Percentiles rank a stretch among this genome's conserved stretches.
phyloP scores from a whole-genome alignment of 2,888 invertebrate species.

The Anoncus sp. region DNA sequence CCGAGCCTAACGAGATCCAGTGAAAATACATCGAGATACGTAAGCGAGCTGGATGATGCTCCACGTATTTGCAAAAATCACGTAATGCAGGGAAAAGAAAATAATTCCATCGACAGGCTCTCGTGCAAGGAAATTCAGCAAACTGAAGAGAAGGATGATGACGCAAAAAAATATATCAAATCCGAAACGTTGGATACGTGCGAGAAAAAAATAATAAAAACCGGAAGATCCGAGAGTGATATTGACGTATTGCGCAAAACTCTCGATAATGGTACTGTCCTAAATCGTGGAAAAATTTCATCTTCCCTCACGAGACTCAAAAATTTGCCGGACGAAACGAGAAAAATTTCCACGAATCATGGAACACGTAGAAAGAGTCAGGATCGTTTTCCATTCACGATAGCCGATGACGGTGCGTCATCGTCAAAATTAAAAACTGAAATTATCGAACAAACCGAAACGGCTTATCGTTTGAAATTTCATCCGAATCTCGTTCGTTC shows the following conservation, averaged over 20 bases:
- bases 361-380: constrained; percentile 61
- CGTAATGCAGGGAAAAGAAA: background rate
- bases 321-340: constrained; percentile 29
- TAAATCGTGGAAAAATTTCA: constrained; percentile 48
- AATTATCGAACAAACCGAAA: constrained; percentile 3
- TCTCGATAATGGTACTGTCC: background rate
- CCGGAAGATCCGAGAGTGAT: constrained; percentile 62
- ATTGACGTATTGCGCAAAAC: constrained; percentile 23
- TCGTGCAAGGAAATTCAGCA: constrained; percentile 21
- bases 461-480: constrained; percentile 55
- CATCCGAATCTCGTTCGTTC: constrained; percentile 71
- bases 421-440: constrained; percentile 48
- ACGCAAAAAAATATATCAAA: no score
- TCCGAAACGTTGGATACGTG: no score
- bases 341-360: constrained; percentile 50
- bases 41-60: no score
- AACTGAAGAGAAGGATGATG: background rate
- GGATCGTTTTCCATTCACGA: constrained; percentile 76
- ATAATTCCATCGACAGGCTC: constrained; percentile 18
- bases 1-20: constrained; percentile 6
- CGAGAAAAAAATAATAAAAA: constrained; percentile 5
- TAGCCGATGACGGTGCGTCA: constrained; percentile 68
- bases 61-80: constrained; percentile 12
- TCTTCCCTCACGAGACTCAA: constrained; percentile 65
- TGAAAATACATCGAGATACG: background rate